phyloP scores from a whole-genome alignment of 2,113 vertebrate genomes.

The Gila orcuttii region DNA sequence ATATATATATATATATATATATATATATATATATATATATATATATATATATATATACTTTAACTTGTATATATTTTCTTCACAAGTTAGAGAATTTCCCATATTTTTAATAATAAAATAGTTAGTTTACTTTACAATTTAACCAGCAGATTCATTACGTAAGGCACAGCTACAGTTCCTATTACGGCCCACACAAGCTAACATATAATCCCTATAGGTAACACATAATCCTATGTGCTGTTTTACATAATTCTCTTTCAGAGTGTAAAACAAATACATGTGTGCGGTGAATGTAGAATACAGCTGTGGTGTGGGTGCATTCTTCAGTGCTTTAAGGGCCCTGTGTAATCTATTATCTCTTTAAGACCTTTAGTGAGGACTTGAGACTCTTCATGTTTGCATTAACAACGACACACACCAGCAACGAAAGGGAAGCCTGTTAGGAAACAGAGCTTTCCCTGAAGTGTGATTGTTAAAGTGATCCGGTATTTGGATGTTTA shows the following conservation, averaged over 20 bases:
- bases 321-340: constrained; percentile 31
- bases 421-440: constrained; percentile 16
- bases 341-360: constrained; percentile 41
- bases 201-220: constrained; percentile 2
- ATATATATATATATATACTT: background rate
- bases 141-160: background rate
- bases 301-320: constrained; percentile 22
- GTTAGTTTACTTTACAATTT: too few species aligned
- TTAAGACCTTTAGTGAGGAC: constrained; percentile 35
- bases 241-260: constrained; percentile 18
- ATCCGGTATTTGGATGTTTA: constrained; percentile 20
- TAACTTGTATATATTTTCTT: background rate
- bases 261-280: constrained; percentile 26
- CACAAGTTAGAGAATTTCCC: background rate
- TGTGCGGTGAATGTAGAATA: constrained; percentile 20
- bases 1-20: too few species aligned
- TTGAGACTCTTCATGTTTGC: constrained; percentile 37
- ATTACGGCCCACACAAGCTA: background rate
- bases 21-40: too few species aligned
- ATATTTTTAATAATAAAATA: background rate
- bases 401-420: constrained; percentile 32
- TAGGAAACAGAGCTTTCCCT: constrained; percentile 28
- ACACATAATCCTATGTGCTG: background rate
- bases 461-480: constrained; percentile 6
- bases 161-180: background rate